phyloP scores from a whole-genome alignment of 2,888 invertebrate genomes.

The Sericinus montela region DNA sequence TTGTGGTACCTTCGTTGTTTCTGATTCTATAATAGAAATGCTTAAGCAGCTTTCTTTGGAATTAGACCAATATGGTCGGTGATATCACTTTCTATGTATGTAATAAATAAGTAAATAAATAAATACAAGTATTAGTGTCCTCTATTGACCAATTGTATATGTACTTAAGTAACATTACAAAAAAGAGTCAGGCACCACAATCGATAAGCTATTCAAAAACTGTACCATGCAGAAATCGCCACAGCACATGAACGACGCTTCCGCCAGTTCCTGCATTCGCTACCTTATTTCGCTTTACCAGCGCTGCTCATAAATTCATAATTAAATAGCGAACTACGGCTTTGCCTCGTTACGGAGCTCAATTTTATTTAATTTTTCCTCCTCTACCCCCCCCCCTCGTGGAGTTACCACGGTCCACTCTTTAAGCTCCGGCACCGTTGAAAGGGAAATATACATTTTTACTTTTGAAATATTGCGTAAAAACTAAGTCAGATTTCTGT shows the following conservation, averaged over 20 bases:
- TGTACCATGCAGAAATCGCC: conserved; percentile 16
- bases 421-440: conserved; percentile 13
- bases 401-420: conserved; percentile 16
- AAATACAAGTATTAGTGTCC: no score
- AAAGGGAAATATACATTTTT: conserved; percentile 14
- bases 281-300: conserved; percentile 55
- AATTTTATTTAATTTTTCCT: conserved; percentile 62
- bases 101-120: no score
- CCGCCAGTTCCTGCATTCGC: conserved; percentile 17
- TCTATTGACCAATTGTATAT: no score
- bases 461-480: conserved; percentile 5
- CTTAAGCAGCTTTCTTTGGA: no score
- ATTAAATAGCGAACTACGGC: conserved; percentile 70
- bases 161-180: no score
- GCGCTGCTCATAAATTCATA: conserved; percentile 72
- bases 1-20: no score
- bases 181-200: no score
- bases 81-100: no score
- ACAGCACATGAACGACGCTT: conserved; percentile 13
- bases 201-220: no score
- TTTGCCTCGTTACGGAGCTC: conserved; percentile 51
- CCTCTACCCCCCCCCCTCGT: conserved; percentile 19
- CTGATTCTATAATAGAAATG: no score
- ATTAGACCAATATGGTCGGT: no score
- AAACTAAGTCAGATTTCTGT: conserved; percentile 2